A percentile compares a stretch with the other conserved stretches of the same genome.
phyloP scores from a whole-genome alignment of 1,140 invertebrate genomes.

The Bombus breviceps region DNA sequence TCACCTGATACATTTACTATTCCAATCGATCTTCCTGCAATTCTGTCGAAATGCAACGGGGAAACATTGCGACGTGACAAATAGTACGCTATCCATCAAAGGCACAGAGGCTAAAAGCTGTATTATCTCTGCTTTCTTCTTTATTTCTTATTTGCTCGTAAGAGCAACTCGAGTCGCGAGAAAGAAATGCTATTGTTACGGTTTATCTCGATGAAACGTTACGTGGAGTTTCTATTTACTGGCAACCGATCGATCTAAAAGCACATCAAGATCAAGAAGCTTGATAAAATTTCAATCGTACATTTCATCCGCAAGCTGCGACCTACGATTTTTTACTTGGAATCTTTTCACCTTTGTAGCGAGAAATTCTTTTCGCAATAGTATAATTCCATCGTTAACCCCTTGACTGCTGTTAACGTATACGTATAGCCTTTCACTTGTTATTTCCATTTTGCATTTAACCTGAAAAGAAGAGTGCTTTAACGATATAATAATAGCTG shows the following conservation, averaged over 20 bases:
- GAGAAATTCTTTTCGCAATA: not conserved
- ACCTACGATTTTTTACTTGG: not conserved
- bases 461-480: no score
- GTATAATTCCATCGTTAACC: not conserved
- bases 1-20: not conserved
- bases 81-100: not conserved
- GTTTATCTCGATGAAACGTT: not conserved
- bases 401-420: not conserved
- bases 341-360: not conserved
- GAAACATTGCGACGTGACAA: not conserved
- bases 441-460: no score
- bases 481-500: no score
- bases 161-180: not conserved
- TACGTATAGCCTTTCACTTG: no score
- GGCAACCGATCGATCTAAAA: not conserved
- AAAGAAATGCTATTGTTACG: not conserved
- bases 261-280: not conserved
- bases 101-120: no score
- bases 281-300: conserved; percentile 23
- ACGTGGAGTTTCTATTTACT: not conserved
- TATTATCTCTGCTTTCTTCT: not conserved
- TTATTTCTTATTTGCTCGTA: not conserved
- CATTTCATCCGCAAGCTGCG: not conserved
- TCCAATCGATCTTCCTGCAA: not conserved
- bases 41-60: not conserved